phyloP scores from a whole-genome alignment of 2,113 vertebrate genomes.

The Myrmophylax atrothorax region DNA sequence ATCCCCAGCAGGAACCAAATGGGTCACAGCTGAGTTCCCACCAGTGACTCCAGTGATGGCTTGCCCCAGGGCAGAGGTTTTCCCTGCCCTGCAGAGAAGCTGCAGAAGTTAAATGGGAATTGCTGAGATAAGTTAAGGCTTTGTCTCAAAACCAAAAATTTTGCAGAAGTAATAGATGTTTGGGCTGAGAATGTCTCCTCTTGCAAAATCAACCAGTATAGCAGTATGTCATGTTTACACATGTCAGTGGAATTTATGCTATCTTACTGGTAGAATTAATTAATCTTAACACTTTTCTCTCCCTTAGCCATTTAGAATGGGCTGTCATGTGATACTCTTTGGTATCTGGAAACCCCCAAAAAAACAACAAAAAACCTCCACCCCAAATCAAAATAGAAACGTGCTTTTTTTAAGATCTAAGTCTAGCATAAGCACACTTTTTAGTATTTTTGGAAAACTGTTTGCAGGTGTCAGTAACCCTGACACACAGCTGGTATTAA shows the following conservation, averaged over 20 bases:
- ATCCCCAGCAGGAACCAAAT: background rate
- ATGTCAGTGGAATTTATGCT: background rate
- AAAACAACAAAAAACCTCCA: background rate
- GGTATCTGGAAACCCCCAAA: background rate
- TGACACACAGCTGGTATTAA: slow-evolving; percentile 1
- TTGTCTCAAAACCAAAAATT: background rate
- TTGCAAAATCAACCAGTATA: background rate
- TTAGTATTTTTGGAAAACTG: background rate
- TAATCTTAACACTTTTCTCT: background rate
- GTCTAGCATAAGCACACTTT: background rate
- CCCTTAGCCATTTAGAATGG: background rate
- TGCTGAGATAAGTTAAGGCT: slow-evolving; percentile 17
- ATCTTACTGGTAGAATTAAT: background rate
- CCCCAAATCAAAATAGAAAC: background rate
- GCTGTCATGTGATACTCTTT: background rate
- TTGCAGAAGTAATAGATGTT: background rate
- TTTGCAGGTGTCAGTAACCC: background rate
- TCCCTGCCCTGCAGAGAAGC: background rate
- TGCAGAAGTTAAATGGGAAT: slow-evolving; percentile 13
- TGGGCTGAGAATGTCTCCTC: background rate
- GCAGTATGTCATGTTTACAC: background rate
- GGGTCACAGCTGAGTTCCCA: slow-evolving; percentile 1
- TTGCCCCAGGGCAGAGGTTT: background rate
- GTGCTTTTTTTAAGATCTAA: background rate
- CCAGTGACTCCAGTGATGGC: background rate